Base-by-base conservation (phyloP, 2,797 vertebrate genomes). In the Odontamblyopus lacepedii region DNA sequence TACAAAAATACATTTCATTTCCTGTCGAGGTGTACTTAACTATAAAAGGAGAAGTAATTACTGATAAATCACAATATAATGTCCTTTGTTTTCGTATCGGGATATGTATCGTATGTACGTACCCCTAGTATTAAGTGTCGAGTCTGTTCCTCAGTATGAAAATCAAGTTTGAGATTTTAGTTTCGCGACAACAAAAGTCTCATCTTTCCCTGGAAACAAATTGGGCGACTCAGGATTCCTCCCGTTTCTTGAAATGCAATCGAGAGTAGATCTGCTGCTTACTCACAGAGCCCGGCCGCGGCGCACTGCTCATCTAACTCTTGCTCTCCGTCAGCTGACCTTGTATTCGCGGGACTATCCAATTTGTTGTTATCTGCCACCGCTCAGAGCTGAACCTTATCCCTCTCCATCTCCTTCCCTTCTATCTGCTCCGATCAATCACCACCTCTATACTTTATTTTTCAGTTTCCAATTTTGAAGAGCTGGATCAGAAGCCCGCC, bases 301-400 rank as follows among this genome's bases (percentile, higher is more conserved):
- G 68, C 65, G 41, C 71, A 59, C 69, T 71, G 71, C 74, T 79
- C 82, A 61, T 77, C 53, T 41, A 62, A 48, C 63, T 48, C 60
- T 3, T 59, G 70, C 79, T 66, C 76, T 74, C 70, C 62, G 70
- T 80, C 82, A 81, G 59, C 74, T 79, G 78, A 78, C 75, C 76
- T 72, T 53, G 64, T 64, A 48, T 64, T 51, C 13, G 15, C 2
- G 5, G 41, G 23, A 4, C 76, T 77, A 55, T 53, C 56, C 71
- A 75, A 72, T 80, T 75, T 76, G 55, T 72, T 60, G 50, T 73
- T 67, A 68, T 76, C 76, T 64, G 15, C 63, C 66, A 51, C 70
- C 55, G 75, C 69, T 38, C 51, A 0, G 65, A 63, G 18, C 51
- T 41, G 19, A 41, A 9, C 66, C 77, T 75, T 77, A 65, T 76